Conservation (phyloP, 2,888 invertebrate species). For the Gastrophysa polygoni region DNA sequence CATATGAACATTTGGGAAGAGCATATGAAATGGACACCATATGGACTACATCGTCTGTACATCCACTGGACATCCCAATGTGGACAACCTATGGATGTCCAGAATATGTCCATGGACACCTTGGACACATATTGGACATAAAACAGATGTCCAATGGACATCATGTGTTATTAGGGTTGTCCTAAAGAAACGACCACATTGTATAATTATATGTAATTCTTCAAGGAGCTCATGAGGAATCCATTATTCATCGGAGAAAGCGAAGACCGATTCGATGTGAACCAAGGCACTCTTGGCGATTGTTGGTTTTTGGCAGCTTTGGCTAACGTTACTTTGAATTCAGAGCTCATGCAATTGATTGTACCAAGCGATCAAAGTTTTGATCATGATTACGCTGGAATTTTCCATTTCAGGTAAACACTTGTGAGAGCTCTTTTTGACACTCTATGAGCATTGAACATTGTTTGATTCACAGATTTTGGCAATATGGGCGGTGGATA, state of each 20-base stretch:
- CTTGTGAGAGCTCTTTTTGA: background rate
- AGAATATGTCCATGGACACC: too few relatives aligned
- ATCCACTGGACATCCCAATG: too few relatives aligned
- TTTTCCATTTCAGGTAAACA: conserved; percentile 84
- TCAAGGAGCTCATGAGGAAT: conserved; percentile 79
- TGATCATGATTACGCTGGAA: conserved; percentile 88
- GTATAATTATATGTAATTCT: conserved; percentile 16
- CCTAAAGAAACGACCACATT: too few relatives aligned
- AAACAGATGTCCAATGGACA: too few relatives aligned
- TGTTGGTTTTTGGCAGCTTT: conserved; percentile 95
- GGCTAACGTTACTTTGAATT: conserved; percentile 86
- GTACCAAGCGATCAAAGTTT: conserved; percentile 95
- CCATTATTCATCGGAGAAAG: conserved; percentile 92
- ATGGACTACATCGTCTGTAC: too few relatives aligned
- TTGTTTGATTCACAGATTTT: conserved; percentile 66
- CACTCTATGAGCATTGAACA: too few relatives aligned
- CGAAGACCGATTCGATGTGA: conserved; percentile 94
- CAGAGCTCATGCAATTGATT: conserved; percentile 85
- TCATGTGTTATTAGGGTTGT: too few relatives aligned
- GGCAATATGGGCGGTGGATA: conserved; percentile 93
- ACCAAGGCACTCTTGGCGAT: conserved; percentile 96
- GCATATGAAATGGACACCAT: too few relatives aligned
- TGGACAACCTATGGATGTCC: too few relatives aligned
- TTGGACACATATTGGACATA: too few relatives aligned
- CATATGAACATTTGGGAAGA: too few relatives aligned